Conservation (phyloP, 2,888 invertebrate genomes). For the Philonicus albiceps region DNA sequence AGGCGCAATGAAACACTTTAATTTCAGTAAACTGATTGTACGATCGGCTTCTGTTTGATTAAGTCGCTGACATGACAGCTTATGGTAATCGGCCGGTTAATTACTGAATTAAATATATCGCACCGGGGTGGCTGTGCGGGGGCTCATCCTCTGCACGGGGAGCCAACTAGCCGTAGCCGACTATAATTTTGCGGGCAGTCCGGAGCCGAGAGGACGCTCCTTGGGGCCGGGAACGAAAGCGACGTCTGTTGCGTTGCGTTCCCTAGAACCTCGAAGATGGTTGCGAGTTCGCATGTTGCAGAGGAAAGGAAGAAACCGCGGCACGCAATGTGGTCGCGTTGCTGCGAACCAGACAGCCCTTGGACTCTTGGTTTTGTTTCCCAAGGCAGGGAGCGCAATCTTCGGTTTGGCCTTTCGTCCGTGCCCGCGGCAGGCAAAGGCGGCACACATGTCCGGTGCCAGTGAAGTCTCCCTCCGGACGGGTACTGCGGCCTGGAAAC, state of each 20-base stretch:
- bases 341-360: neutral
- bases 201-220: neutral
- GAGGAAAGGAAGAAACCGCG: neutral
- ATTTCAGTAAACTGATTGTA: slow-evolving; percentile 18
- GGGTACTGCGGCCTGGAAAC: neutral
- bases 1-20: slow-evolving; percentile 31
- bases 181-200: neutral
- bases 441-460: slow-evolving; percentile 15
- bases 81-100: slow-evolving; percentile 12
- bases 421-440: neutral
- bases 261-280: neutral
- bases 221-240: too few relatives aligned
- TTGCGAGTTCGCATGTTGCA: neutral
- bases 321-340: slow-evolving; percentile 33
- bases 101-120: slow-evolving; percentile 28
- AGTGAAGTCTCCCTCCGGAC: neutral
- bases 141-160: neutral
- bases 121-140: neutral
- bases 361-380: neutral
- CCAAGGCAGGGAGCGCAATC: neutral
- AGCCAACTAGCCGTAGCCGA: neutral
- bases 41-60: slow-evolving; percentile 38
- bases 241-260: too few relatives aligned
- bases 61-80: slow-evolving; percentile 32
- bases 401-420: neutral